These are phyloP conservation scores for Gila robusta DNA, from an alignment of 2,797 vertebrate species.

Conservation along the genomic window DNA sequence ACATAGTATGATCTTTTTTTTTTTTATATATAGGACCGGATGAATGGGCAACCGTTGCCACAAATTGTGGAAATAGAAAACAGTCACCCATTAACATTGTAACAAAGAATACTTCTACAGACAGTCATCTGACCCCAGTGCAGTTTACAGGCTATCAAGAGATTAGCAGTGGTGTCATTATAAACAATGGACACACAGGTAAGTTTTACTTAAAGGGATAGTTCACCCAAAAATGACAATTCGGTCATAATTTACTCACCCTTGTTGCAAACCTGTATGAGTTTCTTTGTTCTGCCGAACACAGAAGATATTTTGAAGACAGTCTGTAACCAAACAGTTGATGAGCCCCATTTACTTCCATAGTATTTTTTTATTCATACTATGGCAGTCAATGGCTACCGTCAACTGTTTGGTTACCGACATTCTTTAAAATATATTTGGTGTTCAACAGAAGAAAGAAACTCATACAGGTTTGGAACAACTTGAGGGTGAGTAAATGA, in stretches of 20 bases:
- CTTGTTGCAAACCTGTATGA: not conserved
- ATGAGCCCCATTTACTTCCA: not conserved
- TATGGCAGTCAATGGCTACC: too few species aligned
- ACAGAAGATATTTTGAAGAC: not conserved
- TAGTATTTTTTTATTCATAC: not conserved
- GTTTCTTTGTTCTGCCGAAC: not conserved
- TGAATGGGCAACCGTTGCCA: constrained; percentile 54
- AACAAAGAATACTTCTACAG: constrained; percentile 55
- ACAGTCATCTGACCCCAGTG: constrained; percentile 69
- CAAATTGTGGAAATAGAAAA: constrained; percentile 60
- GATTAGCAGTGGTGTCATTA: constrained; percentile 58
- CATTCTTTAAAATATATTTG: too few species aligned
- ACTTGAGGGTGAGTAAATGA: not conserved
- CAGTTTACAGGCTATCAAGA: constrained; percentile 75
- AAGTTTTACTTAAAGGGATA: constrained; percentile 11
- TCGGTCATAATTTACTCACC: not conserved
- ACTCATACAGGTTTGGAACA: not conserved
- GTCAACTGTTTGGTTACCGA: too few species aligned
- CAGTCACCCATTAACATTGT: constrained; percentile 89
- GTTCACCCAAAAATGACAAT: not conserved
- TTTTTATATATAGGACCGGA: constrained; percentile 74
- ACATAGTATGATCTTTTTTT: not conserved
- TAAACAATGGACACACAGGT: constrained; percentile 86
- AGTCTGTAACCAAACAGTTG: not conserved
- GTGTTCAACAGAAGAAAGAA: not conserved